Percentiles rank a stretch among this genome's conserved stretches.
Conservation (phyloP, 30 jellyfish, hydroid and myxozoan genomes). For the Hydra vulgaris region DNA sequence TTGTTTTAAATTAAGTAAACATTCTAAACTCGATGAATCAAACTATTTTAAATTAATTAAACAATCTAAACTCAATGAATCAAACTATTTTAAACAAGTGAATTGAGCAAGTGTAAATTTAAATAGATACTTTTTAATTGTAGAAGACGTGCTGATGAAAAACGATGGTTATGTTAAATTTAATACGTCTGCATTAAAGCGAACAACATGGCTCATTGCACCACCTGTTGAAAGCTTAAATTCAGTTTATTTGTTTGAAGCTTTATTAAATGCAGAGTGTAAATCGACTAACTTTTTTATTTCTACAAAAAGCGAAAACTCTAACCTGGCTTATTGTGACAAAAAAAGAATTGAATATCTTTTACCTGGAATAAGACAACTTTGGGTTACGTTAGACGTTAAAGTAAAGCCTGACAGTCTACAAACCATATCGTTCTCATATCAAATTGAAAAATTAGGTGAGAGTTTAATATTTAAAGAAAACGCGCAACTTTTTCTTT, state of each 20-base stretch:
- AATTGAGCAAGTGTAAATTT: not conserved
- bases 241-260: slow-evolving; percentile 13
- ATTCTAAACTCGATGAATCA: too few species aligned
- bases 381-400: slow-evolving; percentile 12
- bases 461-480: not conserved
- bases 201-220: slow-evolving; percentile 15
- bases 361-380: slow-evolving; percentile 1
- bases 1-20: too few species aligned
- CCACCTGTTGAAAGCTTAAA: slow-evolving; percentile 1
- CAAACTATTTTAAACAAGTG: not conserved
- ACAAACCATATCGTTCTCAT: slow-evolving; percentile 8
- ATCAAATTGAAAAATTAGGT: slow-evolving; percentile 8
- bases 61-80: too few species aligned
- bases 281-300: not conserved
- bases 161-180: not conserved
- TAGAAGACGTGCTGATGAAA: not conserved
- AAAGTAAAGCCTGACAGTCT: not conserved
- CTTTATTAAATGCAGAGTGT: slow-evolving; percentile 12
- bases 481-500: too few species aligned
- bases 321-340: slow-evolving; percentile 2
- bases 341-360: not conserved
- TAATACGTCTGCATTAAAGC: not conserved
- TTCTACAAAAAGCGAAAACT: slow-evolving; percentile 11
- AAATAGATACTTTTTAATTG: not conserved
- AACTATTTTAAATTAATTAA: too few species aligned